Evolutionary conservation across 2,888 invertebrate genomes (phyloP), one percentile per base, ranked within the genome.

Genomic region (Automeris io): DNA sequence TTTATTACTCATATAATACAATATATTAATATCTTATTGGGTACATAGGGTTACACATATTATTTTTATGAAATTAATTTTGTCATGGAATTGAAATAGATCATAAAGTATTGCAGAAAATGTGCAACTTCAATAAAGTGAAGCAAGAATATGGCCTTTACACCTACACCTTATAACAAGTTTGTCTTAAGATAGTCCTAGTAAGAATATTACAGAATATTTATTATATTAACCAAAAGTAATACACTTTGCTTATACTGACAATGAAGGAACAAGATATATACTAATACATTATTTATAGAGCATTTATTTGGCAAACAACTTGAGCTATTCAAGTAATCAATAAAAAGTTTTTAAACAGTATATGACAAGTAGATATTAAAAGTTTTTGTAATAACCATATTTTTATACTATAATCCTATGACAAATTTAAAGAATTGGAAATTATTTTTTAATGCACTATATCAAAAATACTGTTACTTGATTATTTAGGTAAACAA

Each of bases 301-400:
- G 56, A 71, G 79, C 74, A 80, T 62, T 55, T 55, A 82, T 85
- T 85, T 83, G 83, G 85, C 85, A 79, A 73, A 64, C 60, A 51
- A 61, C 56, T 83, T 85, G 83, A 85, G 85, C 85, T 64, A 52
- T 53, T 46, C 52, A 43, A 31, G 47, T 51, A 45, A 54, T 43
- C 54, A 46, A 43, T 51, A 44, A 51, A 47, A 45, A 41, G 49
- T 7, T 1, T 29, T 29, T 13, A n/a, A 29, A 16, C n/a, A 29
- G 29, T 7, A 16, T 8, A 16, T 29, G 13, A 16, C n/a, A n/a
- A 29, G 8, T 5, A 2, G n/a, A 29, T 16, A 29, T n/a, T 29
- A 1, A 16, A 16, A 8, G n/a, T n/a, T n/a, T n/a, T n/a, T n/a
- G n/a, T n/a, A n/a, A n/a, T n/a, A n/a, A n/a, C n/a, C n/a, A n/a